Evolutionary conservation across 2,797 vertebrate species (phyloP).

Genomic region (Sciurus carolinensis): DNA sequence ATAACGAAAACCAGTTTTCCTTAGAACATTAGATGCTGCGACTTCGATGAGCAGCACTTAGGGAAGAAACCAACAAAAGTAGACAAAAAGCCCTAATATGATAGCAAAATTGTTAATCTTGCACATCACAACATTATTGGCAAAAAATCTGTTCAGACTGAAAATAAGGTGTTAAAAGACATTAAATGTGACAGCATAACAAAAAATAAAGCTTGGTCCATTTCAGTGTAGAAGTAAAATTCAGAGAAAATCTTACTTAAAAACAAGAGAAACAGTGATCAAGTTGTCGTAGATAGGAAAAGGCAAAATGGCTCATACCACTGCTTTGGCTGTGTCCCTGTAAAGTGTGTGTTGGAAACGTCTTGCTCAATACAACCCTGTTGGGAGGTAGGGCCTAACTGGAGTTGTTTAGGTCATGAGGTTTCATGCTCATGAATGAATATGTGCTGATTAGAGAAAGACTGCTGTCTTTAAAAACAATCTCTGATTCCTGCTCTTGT

Average conservation of each 20-base stretch:
- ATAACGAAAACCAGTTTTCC: neutral
- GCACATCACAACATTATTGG: neutral
- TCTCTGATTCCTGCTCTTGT: neutral
- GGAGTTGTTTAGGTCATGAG: neutral
- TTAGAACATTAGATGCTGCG: neutral
- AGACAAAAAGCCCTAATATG: neutral
- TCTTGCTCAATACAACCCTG: neutral
- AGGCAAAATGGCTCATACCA: neutral
- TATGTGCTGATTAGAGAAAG: neutral
- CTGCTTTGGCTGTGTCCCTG: neutral
- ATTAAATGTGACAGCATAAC: neutral
- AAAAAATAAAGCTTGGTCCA: neutral
- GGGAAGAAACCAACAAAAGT: neutral
- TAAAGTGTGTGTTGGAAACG: neutral
- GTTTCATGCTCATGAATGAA: neutral
- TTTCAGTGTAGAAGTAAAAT: neutral
- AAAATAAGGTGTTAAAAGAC: slow-evolving; percentile 4
- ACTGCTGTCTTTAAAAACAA: neutral
- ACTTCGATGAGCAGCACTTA: neutral
- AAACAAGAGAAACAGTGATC: neutral
- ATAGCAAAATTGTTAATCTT: neutral
- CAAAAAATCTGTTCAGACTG: neutral
- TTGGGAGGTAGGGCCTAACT: neutral
- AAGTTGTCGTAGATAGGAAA: neutral
- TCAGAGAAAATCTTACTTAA: neutral